Evolutionary conservation across 1,140 invertebrate genomes (phyloP), one percentile per base, ranked within the genome.

Genomic region (Lerema accius): DNA sequence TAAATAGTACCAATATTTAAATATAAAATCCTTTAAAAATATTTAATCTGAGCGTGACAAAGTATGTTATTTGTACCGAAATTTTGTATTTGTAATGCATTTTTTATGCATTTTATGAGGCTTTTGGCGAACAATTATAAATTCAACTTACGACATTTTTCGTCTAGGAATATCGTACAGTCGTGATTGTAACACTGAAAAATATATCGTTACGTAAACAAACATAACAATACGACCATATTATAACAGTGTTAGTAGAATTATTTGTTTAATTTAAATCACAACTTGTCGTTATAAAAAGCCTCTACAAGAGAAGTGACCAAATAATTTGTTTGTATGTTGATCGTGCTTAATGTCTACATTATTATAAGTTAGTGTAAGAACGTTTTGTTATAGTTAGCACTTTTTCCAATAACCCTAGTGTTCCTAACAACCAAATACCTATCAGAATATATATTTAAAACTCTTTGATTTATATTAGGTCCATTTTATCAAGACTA

Each of bases 361-460:
- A 39, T 40, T 37, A 40, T 51, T 17, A n/a, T 40, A 55, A 15
- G 37, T 39, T 55, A 55, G 51, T 42, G 19, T 14, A 42, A 55
- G 42, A 37, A 51, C 11, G 10, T 39, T 55, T 26, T 55, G 17
- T 32, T 45, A 56, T 45, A 56, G 10, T 26, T 56, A 45, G 53
- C 53, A 56, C 53, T 43, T 39, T 43, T 43, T 56, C 51, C 51
- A 50, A 10, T 56, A 56, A 43, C 51, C 51, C 40, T 43, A 56
- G 39, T 43, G 51, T 56, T 56, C 51, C 51, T 56, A 53, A 40
- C 5, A 39, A 53, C 50, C 50, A 40, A 53, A 53, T 53, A 53
- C 9, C 49, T 35, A 40, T 17, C 3, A 19, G 15, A 37, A 13
- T 39, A 14, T 50, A 49, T 53, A 39, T 51, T 37, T 6, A 35